Evolutionary conservation across 2,888 invertebrate species (phyloP), one percentile per base, ranked within the genome.

Genomic region (Pachymerium ferrugineum): DNA sequence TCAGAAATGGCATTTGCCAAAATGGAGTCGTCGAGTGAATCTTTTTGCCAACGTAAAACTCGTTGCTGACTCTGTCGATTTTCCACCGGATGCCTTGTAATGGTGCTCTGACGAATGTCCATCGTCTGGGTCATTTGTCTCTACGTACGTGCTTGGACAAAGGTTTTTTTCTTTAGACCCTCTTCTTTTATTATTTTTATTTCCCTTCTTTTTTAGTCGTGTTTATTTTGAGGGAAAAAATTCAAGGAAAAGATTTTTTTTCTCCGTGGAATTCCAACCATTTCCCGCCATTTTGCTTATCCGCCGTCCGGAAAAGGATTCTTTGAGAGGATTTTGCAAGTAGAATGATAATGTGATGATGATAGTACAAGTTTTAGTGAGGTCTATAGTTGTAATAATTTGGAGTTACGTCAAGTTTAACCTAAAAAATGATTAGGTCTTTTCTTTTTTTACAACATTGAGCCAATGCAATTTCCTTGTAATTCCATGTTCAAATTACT

Each of bases 21-120:
- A 47, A 47, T 19, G 47, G 47, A 47, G 47, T 47, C 47, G 3
- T 47, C 47, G 19, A n/a, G n/a, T n/a, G n/a, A n/a, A 6, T 47
- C 47, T 47, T 12, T 47, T 25, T 47, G 5, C 22, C 12, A 47
- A n/a, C n/a, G n/a, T n/a, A n/a, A n/a, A 47, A 47, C 47, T 47
- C 47, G 47, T 47, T 47, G 54, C 54, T 54, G 54, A 54, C 54
- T 54, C 54, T 54, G 54, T 54, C 54, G 54, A 54, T 54, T 54
- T 54, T 54, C 54, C 54, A 54, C 54, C 54, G 54, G 54, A 54
- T 54, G 54, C 54, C 54, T 22, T 54, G 14, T 54, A 54, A 54
- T 54, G 54, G 54, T 54, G 25, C n/a, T 25, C 54, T 54, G 54
- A 54, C 54, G 54, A 54, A 54, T 54, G 54, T 54, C 54, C 54